Base-by-base conservation (phyloP, 1,140 invertebrate genomes). In the Zaprionus vittiger region DNA sequence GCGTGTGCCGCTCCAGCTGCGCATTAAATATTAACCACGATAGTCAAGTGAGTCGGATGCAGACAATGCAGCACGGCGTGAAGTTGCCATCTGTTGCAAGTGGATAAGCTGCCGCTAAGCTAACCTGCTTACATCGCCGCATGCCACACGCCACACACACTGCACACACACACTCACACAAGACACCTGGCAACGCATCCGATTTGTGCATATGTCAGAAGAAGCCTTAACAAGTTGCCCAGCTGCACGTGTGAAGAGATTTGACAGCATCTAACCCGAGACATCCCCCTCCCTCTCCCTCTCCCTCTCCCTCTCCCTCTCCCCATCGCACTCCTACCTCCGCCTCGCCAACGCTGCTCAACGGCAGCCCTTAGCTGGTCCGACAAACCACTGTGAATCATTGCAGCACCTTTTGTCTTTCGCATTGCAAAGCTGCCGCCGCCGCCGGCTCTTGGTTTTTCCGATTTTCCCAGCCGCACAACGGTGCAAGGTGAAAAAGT, bases 331-430 rank as follows among this genome's bases (percentile, higher is more conserved):
- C 41, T 20, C 66, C 44, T 22, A 11, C n/a, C n/a, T n/a, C 62
- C 37, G 22, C 15, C 14, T 11, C 9, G 9, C 31, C 31, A 34
- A 34, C 24, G 31, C 9, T 34, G 9, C 28, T 28, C 26, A 38
- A 7, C 38, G 47, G 4, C 26, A 17, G 49, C 28, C n/a, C 24
- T 14, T 24, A 31, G 26, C 61, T 31, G 26, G 44, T 44, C 26
- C 22, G 20, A 20, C 49, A 15, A 22, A 41, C 28, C 15, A n/a
- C 54, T 44, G 56, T 63, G 70, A 66, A 73, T 73, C 71, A 60
- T 78, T 74, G 67, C 63, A 69, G 81, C 81, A 77, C 77, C 81
- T 80, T 84, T 83, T 84, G 81, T 83, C 81, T 83, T 77, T 83
- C 44, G 52, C 52, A 22, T 26, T 14, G 54, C 20, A 22, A 73